Percentiles rank a stretch among this genome's conserved stretches.
phyloP scores from a whole-genome alignment of 2,113 vertebrate species.

The Benitochromis conjunctus region DNA sequence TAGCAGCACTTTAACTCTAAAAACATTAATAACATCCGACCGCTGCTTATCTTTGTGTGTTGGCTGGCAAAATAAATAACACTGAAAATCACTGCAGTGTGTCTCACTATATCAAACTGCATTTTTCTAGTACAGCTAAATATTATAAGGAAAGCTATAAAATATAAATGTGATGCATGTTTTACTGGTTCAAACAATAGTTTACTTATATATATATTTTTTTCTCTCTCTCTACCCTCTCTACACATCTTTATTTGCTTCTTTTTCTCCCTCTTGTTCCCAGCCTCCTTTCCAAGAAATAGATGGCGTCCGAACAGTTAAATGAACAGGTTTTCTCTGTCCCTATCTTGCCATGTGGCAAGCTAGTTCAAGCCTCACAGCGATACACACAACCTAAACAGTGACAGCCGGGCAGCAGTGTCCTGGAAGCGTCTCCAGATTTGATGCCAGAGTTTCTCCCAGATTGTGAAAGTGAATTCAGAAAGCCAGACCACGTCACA shows the following conservation, averaged over 20 bases:
- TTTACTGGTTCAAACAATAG: neutral
- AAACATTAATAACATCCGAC: slow-evolving; percentile 5
- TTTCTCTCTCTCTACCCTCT: neutral
- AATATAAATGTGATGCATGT: neutral
- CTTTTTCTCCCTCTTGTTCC: neutral
- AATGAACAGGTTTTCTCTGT: neutral
- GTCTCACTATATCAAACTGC: neutral
- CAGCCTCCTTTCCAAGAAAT: neutral
- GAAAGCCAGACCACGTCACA: neutral
- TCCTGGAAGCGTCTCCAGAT: neutral
- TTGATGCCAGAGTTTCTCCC: slow-evolving; percentile 12
- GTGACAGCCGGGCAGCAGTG: slow-evolving; percentile 19
- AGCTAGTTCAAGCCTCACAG: neutral
- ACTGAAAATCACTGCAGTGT: slow-evolving; percentile 4
- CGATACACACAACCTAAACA: slow-evolving; percentile 12
- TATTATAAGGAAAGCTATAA: neutral
- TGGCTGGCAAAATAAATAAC: slow-evolving; percentile 12
- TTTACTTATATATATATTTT: neutral
- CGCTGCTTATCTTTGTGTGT: slow-evolving; percentile 13
- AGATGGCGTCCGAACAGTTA: neutral
- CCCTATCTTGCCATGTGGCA: neutral
- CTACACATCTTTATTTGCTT: neutral
- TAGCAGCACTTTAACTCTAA: neutral
- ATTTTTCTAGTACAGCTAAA: neutral
- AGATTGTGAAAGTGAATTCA: slow-evolving; percentile 14